A percentile compares a stretch with the other conserved stretches of the same genome.
These are phyloP conservation scores for Diplodus sargus DNA, from an alignment of 2,797 vertebrate genomes.

Conservation along the genomic window DNA sequence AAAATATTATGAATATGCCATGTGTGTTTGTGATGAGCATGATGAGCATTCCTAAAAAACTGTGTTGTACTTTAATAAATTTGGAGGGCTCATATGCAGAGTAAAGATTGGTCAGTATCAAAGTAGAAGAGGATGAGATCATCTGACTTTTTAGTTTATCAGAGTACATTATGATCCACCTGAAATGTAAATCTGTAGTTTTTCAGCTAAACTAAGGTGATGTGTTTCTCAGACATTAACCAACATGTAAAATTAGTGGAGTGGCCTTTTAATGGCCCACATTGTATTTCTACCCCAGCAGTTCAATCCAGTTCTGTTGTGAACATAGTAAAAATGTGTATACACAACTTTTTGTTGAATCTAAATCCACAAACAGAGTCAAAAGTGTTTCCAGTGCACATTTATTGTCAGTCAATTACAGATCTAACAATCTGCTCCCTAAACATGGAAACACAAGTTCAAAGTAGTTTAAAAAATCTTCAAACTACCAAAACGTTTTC, in stretches of 20 bases:
- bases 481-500: conserved; percentile 31
- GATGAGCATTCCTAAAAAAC: background rate
- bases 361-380: conserved; percentile 28
- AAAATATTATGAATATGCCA: background rate
- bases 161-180: too few species aligned
- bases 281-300: background rate
- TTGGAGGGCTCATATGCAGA: too few species aligned
- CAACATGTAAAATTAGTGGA: background rate
- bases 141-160: too few species aligned
- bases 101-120: background rate
- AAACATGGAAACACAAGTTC: conserved; percentile 43
- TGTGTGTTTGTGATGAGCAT: background rate
- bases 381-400: conserved; percentile 51
- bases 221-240: conserved; percentile 4
- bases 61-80: background rate
- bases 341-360: background rate
- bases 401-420: conserved; percentile 67
- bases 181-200: background rate
- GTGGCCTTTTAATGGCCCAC: background rate
- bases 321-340: background rate
- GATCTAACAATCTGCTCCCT: conserved; percentile 38
- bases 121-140: background rate
- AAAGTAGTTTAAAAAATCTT: conserved; percentile 20
- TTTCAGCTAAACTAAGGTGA: background rate
- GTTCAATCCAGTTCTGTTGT: background rate